Conservation (phyloP, 1,140 invertebrate genomes). For the Drosophila subpulchrella region DNA sequence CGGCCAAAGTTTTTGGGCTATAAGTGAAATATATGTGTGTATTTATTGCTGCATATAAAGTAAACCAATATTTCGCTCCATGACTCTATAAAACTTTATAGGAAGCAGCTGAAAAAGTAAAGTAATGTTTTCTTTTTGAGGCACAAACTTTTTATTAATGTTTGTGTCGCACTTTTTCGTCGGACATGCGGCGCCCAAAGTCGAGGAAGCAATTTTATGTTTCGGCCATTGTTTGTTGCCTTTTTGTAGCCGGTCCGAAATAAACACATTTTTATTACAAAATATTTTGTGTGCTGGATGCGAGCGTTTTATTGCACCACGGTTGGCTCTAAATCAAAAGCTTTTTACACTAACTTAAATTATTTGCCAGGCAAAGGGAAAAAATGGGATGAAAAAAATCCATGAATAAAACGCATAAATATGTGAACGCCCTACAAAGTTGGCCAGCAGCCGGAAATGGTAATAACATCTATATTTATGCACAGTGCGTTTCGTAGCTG, state of each 20-base stretch:
- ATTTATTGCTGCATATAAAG: conserved; percentile 56
- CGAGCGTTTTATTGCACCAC: conserved; percentile 32
- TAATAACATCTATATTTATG: neutral
- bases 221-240: conserved; percentile 10
- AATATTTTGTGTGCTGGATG: conserved; percentile 24
- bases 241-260: conserved; percentile 15
- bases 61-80: conserved; percentile 30
- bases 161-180: conserved; percentile 26
- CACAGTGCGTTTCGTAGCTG: conserved; percentile 8
- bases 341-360: conserved; percentile 35
- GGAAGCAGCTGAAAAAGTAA: conserved; percentile 20
- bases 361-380: conserved; percentile 13
- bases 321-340: conserved; percentile 50
- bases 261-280: conserved; percentile 39
- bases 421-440: conserved; percentile 8
- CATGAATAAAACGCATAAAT: conserved; percentile 24
- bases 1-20: neutral
- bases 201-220: conserved; percentile 38
- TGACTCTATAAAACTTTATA: conserved; percentile 29
- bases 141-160: conserved; percentile 42
- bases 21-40: conserved; percentile 8
- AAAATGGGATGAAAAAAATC: neutral
- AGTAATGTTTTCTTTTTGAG: conserved; percentile 5
- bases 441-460: conserved; percentile 15
- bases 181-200: conserved; percentile 23